Base-by-base conservation (phyloP, 2,797 vertebrate species). In the Darevskia mixta region DNA sequence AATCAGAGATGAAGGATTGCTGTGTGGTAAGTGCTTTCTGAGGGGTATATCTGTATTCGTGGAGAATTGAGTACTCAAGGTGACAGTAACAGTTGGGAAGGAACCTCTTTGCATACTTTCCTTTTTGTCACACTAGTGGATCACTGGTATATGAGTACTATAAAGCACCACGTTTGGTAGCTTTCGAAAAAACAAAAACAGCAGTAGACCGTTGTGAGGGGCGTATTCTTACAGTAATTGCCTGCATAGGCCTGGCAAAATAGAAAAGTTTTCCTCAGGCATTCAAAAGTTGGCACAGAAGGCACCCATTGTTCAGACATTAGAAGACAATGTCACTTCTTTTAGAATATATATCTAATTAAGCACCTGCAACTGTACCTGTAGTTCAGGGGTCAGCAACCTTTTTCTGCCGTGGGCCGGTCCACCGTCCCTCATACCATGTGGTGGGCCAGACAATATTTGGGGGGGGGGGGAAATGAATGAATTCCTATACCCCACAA, bases 1-100 rank as follows among this genome's bases (percentile, higher is more conserved):
- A 87, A 98, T 99, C 61, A 95, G 97, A 79, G 98, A 99, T 1
- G 99, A 99, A 92, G 99, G 99, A 4, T 96, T 99, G 84, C 97
- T 99, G 73, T 99, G 99, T 4, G 99, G 99, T 99, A 96, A 95
- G 97, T 79, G 43, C 45, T 41, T 1, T 61, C 79, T 75, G 45
- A 29, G 38, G 32, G n/a, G 15, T 29, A 29, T 55, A 15, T 71
- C 72, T 55, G 25, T 55, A 72, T 8, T 45, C 4, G 17, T 45
- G 13, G 18, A 45, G 7, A 64, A 43, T 3, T 81, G 8, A 27
- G 8, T 49, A 58, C 18, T 32, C 77, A 9, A 5, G 6, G 29
- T 41, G 61, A 69, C 27, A 66, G 64, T 17, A n/a, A 5, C 66
- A 25, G 25, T 8, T 25, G 35, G 69, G 45, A 32, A 17, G 29